Evolutionary conservation across 1,140 invertebrate species (phyloP), one percentile per base, ranked within the genome.

Genomic region (Aphaenogaster floridana): DNA sequence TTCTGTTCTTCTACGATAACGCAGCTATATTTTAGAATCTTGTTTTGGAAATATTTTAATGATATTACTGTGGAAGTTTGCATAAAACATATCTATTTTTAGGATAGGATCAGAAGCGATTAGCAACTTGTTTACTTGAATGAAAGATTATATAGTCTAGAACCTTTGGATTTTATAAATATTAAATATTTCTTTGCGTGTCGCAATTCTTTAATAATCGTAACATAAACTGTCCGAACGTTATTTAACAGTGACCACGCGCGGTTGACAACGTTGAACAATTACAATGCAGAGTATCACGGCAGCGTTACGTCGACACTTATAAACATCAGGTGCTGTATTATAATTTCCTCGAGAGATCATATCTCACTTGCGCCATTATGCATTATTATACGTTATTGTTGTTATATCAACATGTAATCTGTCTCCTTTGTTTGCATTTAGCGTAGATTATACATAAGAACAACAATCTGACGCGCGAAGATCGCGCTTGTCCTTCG

Each of bases 291-390:
- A 50, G 34, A 66, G 21, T 4, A 61, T 13, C 45, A 0, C 54
- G 76, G 36, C 9, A 66, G 45, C 28, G 45, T 85, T 59, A 69
- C 76, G 36, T 78, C 50, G 59, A 9, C 63, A 17, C 11, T 76
- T 39, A 48, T 42, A 8, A 48, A 59, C 34, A 66, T 57, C 57
- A 76, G 13, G 0, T 59, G 39, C 50, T 79, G 66, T 87, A 89
- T 72, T 87, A 78, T 90, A 87, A 89, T 90, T 80, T 52, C 9
- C 17, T 50, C n/a, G 48, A 50, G 9, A 72, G 88, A 89, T 90
- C 57, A 83, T 83, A 89, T 90, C 84, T 72, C 13, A 0, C 42
- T 89, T 89, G 63, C 84, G 42, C 54, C 57, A 87, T 28, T n/a
- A 42, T 34, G 45, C 28, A 50, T 69, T 69, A 79, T 50, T 54